Evolutionary conservation across 1,140 invertebrate genomes (phyloP), one percentile per base, ranked within the genome.

Genomic region (Papilio helenus): DNA sequence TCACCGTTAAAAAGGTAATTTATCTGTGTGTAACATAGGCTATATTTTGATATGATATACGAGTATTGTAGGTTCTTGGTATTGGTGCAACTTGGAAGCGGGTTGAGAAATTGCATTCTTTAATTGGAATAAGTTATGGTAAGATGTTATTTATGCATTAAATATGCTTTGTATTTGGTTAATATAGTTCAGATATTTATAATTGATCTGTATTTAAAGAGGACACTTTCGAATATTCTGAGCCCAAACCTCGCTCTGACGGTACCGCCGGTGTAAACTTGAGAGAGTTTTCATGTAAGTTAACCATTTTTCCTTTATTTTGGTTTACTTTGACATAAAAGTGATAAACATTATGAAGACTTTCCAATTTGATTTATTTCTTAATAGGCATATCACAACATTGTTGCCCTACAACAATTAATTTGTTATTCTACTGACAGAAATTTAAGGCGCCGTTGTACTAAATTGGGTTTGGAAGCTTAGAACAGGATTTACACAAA

Each of bases 281-380:
- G 72, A 89, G 88, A 61, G 76, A 90, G 84, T 84, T 85, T 87
- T 80, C 89, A 85, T 73, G 91, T 91, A 88, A 89, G 90, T 76
- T 82, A 73, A 49, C 44, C 18, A 44, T 34, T 73, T 34, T 73
- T 29, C 58, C 5, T 20, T 20, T 20, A 55, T n/a, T 9, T 20
- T 20, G 9, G 18, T 49, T n/a, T 55, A n/a, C 8, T n/a, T 1
- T 18, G 0, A 55, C 7, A 55, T 20, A 20, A 51, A 14, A 18
- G 18, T 9, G 9, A 55, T 8, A 55, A 51, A n/a, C 5, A 20
- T 55, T 55, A 55, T 55, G 5, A 16, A 46, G 12, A 12, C 44
- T 18, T 51, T 51, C 0, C 3, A 7, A 18, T 51, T 51, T 14
- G 12, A 46, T 46, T 16, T 51, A 51, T 18, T 18, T 18, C 4